These are phyloP conservation scores for Chunga burmeisteri DNA, from an alignment of 2,113 vertebrate species.

Conservation along the genomic window DNA sequence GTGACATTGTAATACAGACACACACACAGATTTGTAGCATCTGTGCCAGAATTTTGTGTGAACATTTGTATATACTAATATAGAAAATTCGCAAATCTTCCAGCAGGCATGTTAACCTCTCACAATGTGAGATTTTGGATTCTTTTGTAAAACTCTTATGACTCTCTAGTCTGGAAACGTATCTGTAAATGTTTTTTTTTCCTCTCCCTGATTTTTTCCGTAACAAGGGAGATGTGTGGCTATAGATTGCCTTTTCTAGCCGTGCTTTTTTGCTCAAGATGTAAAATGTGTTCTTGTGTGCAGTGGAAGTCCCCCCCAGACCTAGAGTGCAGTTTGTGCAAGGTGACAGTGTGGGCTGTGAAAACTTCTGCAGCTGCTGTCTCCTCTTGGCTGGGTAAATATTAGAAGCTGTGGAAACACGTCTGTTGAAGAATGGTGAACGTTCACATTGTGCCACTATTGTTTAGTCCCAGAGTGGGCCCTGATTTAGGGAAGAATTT, in stretches of 20 bases:
- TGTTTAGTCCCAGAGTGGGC: neutral
- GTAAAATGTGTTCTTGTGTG: neutral
- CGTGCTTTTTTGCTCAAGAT: neutral
- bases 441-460: neutral
- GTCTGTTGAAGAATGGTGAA: neutral
- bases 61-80: neutral
- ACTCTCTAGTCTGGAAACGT: neutral
- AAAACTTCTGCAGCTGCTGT: conserved; percentile 55
- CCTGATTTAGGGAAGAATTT: conserved; percentile 10
- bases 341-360: conserved; percentile 12
- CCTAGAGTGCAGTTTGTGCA: neutral
- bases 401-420: neutral
- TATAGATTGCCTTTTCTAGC: neutral
- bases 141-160: neutral
- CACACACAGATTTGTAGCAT: neutral
- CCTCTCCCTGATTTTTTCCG: neutral
- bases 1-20: neutral
- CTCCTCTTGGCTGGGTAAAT: conserved; percentile 46
- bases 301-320: neutral
- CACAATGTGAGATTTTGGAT: neutral
- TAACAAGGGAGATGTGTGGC: neutral
- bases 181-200: neutral
- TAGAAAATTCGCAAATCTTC: neutral
- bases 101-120: neutral
- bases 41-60: conserved; percentile 15